Base-by-base conservation (phyloP, 2,113 vertebrate species). In the Stigmatopora nigra region DNA sequence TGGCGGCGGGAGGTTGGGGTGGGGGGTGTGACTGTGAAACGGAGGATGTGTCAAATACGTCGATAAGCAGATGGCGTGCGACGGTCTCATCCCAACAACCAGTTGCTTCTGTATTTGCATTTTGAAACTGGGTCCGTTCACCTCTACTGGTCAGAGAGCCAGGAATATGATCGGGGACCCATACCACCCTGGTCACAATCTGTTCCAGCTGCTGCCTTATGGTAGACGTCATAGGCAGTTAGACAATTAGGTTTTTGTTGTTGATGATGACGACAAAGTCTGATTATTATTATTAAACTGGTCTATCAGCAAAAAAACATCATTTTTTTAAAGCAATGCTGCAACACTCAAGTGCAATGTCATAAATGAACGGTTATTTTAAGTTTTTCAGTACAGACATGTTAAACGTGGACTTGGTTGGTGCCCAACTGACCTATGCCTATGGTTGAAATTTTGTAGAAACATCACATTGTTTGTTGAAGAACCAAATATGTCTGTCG, bases 31-130 rank as follows among this genome's bases (percentile, higher is more conserved):
- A 68, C 53, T 63, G 61, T 2, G 6, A 73, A 62, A 57, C 46
- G 76, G 76, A 63, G 79, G 86, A 80, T 69, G 78, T 69, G 80
- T 80, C 68, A 68, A 61, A 78, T 80, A 58, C 69, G 57, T 56
- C 72, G 52, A 81, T 74, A 57, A 69, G 71, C 69, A 49, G 65
- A 38, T 59, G 25, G 71, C 65, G 56, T 45, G 36, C 7, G 44
- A 60, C 15, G 15, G 15, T 15, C 46, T 48, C 51, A 52, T 10
- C 19, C 51, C 4, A 11, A 16, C 19, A 20, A 53, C 51, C 51
- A 22, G 51, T 53, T 53, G 19, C 51, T 20, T 10, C 51, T 5
- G 14, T 48, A 48, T 15, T 46, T 48, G 46, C 15, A 15, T 48
- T 16, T 2, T 3, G 14, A 14, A 48, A 48, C 1, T 16, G 46